These are phyloP conservation scores for Platerodrilus igneus DNA, from an alignment of 2,888 invertebrate genomes.

Conservation along the genomic window DNA sequence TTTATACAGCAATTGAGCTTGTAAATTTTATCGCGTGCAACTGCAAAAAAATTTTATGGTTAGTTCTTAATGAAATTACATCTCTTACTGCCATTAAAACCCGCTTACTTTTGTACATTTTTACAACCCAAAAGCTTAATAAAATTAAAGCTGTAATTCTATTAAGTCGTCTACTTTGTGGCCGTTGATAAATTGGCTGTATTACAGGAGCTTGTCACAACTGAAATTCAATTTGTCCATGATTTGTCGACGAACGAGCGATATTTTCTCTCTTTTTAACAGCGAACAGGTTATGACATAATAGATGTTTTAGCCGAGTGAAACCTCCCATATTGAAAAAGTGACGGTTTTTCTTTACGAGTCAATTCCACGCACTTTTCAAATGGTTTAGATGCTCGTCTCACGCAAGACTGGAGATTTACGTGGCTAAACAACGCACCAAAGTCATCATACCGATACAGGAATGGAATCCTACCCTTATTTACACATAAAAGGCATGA, in stretches of 20 bases:
- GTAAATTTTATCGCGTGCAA: conserved; percentile 11
- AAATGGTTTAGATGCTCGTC: conserved; percentile 37
- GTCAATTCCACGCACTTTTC: conserved; percentile 41
- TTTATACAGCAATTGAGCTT: conserved; percentile 1
- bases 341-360: conserved; percentile 40
- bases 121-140: too few species aligned
- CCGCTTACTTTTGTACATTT: too few species aligned
- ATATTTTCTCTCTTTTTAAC: conserved; percentile 7
- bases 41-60: too few species aligned
- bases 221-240: too few species aligned
- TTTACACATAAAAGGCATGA: conserved; percentile 24
- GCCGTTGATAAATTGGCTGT: too few species aligned
- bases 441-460: conserved; percentile 27
- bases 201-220: too few species aligned
- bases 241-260: too few species aligned
- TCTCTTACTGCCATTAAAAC: too few species aligned
- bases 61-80: too few species aligned
- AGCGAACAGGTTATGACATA: conserved; percentile 19
- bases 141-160: too few species aligned
- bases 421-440: conserved; percentile 36
- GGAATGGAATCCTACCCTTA: conserved; percentile 22
- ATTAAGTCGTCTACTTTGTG: too few species aligned
- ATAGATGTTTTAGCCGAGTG: conserved; percentile 23
- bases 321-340: conserved; percentile 35
- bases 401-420: conserved; percentile 41